Evolutionary conservation across 1,140 invertebrate species (phyloP).

Genomic region (Trichonephila clavata): DNA sequence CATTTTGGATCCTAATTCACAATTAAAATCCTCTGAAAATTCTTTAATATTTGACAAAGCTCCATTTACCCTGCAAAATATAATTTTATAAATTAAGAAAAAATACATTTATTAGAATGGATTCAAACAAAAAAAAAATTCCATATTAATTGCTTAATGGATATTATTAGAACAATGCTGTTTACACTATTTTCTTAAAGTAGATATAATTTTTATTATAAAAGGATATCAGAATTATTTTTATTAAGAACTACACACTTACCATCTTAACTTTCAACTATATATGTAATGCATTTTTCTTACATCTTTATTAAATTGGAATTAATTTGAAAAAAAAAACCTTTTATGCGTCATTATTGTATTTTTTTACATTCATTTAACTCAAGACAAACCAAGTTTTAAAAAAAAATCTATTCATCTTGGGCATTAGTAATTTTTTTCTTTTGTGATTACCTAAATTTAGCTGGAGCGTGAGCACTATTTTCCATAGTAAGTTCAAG

Average conservation of each 20-base stretch:
- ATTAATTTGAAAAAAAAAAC: too few relatives aligned
- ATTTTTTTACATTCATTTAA: too few relatives aligned
- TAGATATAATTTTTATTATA: neutral
- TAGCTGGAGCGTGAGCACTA: slow-evolving; percentile 61
- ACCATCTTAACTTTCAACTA: too few relatives aligned
- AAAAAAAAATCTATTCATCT: too few relatives aligned
- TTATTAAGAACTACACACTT: too few relatives aligned
- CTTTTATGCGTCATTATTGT: too few relatives aligned
- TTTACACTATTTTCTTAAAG: neutral
- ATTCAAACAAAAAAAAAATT: neutral
- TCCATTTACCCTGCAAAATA: slow-evolving; percentile 83
- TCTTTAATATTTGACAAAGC: slow-evolving; percentile 84
- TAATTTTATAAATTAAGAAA: too few relatives aligned
- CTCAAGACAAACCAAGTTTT: too few relatives aligned
- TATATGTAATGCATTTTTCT: too few relatives aligned
- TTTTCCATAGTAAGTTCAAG: slow-evolving; percentile 41
- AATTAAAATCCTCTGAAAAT: slow-evolving; percentile 83
- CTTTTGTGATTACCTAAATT: slow-evolving; percentile 44
- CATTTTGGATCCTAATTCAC: slow-evolving; percentile 82
- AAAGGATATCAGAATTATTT: neutral
- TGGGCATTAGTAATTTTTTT: too few relatives aligned
- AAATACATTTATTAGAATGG: too few relatives aligned
- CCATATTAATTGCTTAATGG: neutral
- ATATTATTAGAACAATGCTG: neutral
- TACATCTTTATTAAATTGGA: too few relatives aligned